These are phyloP conservation scores for Ochropacha duplaris DNA, from an alignment of 2,888 invertebrate species.

Conservation along the genomic window DNA sequence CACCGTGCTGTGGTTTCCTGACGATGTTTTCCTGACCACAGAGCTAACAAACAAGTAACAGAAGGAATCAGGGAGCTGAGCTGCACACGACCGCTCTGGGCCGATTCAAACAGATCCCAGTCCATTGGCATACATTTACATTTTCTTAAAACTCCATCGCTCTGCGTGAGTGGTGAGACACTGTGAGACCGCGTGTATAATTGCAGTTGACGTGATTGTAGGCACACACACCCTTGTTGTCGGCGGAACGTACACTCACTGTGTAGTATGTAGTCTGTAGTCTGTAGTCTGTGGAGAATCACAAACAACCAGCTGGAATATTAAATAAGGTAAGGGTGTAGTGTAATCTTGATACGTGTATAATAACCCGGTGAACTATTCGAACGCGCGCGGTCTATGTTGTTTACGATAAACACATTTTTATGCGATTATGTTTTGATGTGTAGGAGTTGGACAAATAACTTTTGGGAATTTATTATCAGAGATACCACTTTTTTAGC, in stretches of 20 bases:
- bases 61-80: not conserved
- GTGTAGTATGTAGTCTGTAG: too few species aligned
- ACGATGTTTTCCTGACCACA: too few species aligned
- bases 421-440: not conserved
- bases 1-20: too few species aligned
- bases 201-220: slow-evolving; percentile 27
- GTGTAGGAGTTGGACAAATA: not conserved
- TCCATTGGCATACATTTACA: slow-evolving; percentile 55
- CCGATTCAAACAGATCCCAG: slow-evolving; percentile 32
- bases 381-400: not conserved
- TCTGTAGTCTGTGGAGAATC: slow-evolving; percentile 29
- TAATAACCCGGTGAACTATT: not conserved
- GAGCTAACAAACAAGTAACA: too few species aligned
- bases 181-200: slow-evolving; percentile 20
- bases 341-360: slow-evolving; percentile 3
- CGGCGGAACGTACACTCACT: slow-evolving; percentile 12
- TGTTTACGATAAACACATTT: not conserved
- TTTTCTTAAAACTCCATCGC: slow-evolving; percentile 36
- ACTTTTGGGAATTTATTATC: too few species aligned
- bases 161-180: slow-evolving; percentile 7
- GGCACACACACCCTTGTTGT: slow-evolving; percentile 29
- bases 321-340: slow-evolving; percentile 15
- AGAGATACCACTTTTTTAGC: too few species aligned
- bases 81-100: slow-evolving; percentile 9
- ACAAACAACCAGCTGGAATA: slow-evolving; percentile 35